Evolutionary conservation across 2,113 vertebrate species (phyloP).

Genomic region (Neolamprologus longior): DNA sequence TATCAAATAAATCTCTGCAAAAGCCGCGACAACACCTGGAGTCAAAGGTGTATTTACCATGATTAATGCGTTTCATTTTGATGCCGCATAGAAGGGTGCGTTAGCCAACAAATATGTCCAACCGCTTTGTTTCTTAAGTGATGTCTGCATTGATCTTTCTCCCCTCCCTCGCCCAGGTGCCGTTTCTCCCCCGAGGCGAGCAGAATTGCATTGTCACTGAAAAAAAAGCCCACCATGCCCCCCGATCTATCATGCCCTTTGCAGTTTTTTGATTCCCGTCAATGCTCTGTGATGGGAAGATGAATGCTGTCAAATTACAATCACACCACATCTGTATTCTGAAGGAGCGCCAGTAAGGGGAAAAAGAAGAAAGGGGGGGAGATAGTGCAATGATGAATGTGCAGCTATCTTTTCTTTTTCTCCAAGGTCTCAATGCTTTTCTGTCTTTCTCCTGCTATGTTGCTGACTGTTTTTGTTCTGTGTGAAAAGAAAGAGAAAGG

Average conservation of each 20-base stretch:
- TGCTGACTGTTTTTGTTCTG: neutral
- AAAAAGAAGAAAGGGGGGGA: neutral
- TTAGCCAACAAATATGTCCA: neutral
- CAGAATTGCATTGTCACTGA: neutral
- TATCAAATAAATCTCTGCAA: constrained; percentile 30
- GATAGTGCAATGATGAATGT: neutral
- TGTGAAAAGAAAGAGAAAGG: neutral
- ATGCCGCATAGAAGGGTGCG: neutral
- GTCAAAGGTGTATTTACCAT: neutral
- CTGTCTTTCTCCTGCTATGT: neutral
- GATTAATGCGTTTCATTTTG: constrained; percentile 26
- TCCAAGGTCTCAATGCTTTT: neutral
- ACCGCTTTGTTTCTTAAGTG: neutral
- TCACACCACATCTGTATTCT: constrained; percentile 18
- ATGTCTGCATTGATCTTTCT: constrained; percentile 5
- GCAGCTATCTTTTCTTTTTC: neutral
- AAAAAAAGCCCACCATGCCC: neutral
- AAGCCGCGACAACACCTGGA: neutral
- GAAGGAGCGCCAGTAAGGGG: neutral
- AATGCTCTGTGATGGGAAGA: constrained; percentile 21
- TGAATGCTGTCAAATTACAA: constrained; percentile 34
- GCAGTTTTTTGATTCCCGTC: constrained; percentile 37
- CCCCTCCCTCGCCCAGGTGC: neutral
- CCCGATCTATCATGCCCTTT: constrained; percentile 26
- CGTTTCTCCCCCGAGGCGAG: constrained; percentile 17